These are phyloP conservation scores for Pelodytes ibericus DNA, from an alignment of 2,797 vertebrate species.

Conservation along the genomic window DNA sequence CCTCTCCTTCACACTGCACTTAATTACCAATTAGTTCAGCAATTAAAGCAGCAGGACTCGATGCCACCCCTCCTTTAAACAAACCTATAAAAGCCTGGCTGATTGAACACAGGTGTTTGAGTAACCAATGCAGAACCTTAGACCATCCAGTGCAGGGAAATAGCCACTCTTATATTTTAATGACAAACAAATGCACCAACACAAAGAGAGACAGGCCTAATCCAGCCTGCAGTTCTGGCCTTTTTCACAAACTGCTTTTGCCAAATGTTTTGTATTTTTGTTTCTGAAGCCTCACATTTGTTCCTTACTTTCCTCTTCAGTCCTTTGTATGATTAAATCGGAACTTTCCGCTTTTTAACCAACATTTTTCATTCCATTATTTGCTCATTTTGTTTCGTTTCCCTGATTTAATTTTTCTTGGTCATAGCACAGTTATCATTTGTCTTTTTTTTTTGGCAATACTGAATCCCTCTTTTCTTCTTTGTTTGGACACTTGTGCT, in stretches of 20 bases:
- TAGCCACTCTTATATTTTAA: background rate
- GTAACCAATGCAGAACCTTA: constrained; percentile 5
- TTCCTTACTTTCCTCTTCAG: background rate
- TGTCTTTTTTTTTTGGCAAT: background rate
- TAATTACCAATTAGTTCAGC: constrained; percentile 49
- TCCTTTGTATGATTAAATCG: background rate
- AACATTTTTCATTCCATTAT: background rate
- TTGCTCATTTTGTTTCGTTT: background rate
- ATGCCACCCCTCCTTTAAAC: constrained; percentile 17
- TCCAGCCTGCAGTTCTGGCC: constrained; percentile 4
- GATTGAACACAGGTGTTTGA: constrained; percentile 34
- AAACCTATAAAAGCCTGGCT: constrained; percentile 30
- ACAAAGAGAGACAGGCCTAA: constrained; percentile 1
- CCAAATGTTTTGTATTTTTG: background rate
- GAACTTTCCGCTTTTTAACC: background rate
- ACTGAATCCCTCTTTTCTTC: background rate
- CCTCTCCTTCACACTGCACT: constrained; percentile 38
- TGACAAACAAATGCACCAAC: constrained; percentile 30
- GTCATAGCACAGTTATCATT: background rate
- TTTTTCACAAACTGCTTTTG: constrained; percentile 2
- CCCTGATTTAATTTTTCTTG: too few species aligned
- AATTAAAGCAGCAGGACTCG: constrained; percentile 42
- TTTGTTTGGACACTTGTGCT: background rate
- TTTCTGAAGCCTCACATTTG: background rate
- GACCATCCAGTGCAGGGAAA: background rate